These are phyloP conservation scores for Paramuricea clavata DNA, from an alignment of 92 coral and sea anemone genomes.

Conservation along the genomic window DNA sequence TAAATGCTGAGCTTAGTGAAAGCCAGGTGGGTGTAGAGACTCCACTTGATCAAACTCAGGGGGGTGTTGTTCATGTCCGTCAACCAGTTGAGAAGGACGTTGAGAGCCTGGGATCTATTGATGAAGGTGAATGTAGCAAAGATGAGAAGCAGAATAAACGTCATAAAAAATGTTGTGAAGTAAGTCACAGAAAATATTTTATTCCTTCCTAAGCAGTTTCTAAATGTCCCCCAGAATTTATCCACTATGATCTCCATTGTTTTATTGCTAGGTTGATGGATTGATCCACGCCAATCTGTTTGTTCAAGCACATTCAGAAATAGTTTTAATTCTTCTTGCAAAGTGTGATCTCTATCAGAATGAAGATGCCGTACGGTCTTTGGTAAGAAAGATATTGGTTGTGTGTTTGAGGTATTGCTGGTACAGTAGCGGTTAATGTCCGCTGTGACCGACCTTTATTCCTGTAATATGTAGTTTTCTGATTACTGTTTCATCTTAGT, in stretches of 20 bases:
- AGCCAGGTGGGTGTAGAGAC: constrained; percentile 20
- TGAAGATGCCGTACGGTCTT: constrained; percentile 82
- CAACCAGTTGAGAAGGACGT: neutral
- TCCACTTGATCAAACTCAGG: constrained; percentile 33
- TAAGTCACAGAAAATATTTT: neutral
- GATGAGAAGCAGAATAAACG: neutral
- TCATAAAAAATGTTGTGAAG: neutral
- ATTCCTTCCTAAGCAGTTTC: too few relatives aligned
- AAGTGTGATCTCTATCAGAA: constrained; percentile 79
- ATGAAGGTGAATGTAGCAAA: neutral
- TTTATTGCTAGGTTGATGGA: constrained; percentile 79
- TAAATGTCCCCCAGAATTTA: too few relatives aligned
- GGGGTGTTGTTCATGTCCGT: constrained; percentile 12
- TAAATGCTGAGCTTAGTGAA: neutral
- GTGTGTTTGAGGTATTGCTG: too few relatives aligned
- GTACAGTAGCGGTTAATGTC: too few relatives aligned
- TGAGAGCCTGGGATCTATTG: neutral
- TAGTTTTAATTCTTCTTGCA: constrained; percentile 89
- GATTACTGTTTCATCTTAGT: too few relatives aligned
- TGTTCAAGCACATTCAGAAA: constrained; percentile 98
- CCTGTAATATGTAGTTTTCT: too few relatives aligned
- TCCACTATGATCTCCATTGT: neutral
- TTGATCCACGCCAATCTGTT: constrained; percentile 88
- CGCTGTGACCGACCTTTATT: too few relatives aligned
- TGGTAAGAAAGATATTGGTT: constrained; percentile 79